Conservation (phyloP, 2,113 vertebrate genomes). For the Neofelis nebulosa region DNA sequence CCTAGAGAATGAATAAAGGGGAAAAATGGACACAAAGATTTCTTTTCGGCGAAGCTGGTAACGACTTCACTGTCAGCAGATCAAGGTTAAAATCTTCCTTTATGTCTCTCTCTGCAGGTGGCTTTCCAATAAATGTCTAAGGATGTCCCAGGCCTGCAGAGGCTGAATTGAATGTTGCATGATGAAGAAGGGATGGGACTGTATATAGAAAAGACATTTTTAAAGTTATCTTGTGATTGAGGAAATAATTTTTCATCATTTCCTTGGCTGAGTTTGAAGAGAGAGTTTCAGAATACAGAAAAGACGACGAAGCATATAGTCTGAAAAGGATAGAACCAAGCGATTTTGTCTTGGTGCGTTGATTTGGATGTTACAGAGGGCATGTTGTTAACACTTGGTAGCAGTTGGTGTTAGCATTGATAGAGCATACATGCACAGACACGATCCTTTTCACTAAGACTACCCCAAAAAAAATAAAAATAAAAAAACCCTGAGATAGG, state of each 20-base stretch:
- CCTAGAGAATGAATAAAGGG: background rate
- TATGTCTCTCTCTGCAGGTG: background rate
- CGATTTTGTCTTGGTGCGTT: constrained; percentile 40
- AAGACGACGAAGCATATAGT: background rate
- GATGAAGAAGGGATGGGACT: background rate
- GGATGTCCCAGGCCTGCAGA: background rate
- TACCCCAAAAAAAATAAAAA: background rate
- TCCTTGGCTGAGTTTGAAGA: constrained; percentile 67
- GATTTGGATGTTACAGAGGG: constrained; percentile 1
- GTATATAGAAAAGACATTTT: constrained; percentile 47
- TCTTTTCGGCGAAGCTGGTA: background rate
- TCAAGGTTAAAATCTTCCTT: constrained; percentile 39
- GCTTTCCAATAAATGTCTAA: constrained; percentile 39
- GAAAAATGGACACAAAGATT: background rate
- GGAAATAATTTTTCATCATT: constrained; percentile 63
- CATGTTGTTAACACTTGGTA: constrained; percentile 35
- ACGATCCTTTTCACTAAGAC: constrained; percentile 37
- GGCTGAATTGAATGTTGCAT: background rate
- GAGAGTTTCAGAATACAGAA: constrained; percentile 46
- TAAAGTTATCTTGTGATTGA: constrained; percentile 62
- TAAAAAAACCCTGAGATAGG: background rate
- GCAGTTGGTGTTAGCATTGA: constrained; percentile 22
- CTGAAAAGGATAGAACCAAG: constrained; percentile 49
- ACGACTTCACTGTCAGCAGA: background rate
- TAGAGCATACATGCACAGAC: background rate